Base-by-base conservation (phyloP, 2,797 vertebrate genomes). In the Acrossocheilus wenchowensis region DNA sequence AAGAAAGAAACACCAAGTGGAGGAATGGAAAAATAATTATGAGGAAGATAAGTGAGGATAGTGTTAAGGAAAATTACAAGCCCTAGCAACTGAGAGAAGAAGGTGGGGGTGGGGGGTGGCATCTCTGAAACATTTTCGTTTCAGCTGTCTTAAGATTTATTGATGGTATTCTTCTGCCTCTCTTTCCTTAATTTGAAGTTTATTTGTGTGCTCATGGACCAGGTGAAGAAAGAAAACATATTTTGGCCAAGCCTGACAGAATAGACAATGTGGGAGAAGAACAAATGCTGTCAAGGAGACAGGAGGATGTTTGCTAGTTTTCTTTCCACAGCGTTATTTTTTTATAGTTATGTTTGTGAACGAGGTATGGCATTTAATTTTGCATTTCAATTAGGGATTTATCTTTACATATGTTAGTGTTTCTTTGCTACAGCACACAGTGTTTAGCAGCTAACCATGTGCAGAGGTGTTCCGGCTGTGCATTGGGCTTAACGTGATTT, bases 161-260 rank as follows among this genome's bases (percentile, higher is more conserved):
- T 92, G 92, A 91, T 90, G 88, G 82, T 43, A 86, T 86, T 90
- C 89, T 92, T 89, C 72, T 88, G 54, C 85, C 89, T 91, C 86
- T 92, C 90, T 90, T 91, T 89, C 89, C 88, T 92, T 95, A 94
- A 95, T 95, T 95, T 93, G 92, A 92, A 91, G 88, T 90, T 86
- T 90, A 91, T 78, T 86, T 88, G 73, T 91, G 83, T 92, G 90
- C 91, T 87, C 72, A 52, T 54, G 23, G 87, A 91, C 89, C 88
- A 90, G 89, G n/a, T 87, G 88, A 91, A 91, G 90, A 91, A 92
- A 90, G 89, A 92, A 93, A 92, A 93, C 90, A 93, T 88, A 91
- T 93, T 94, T 93, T 93, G 92, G 91, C 90, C 91, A 86, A 78
- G 77, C 77, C 71, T 94, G 93, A 93, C 92, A 93, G 92, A 93